Evolutionary conservation across 2,797 vertebrate species (phyloP), one percentile per base, ranked within the genome.

Genomic region (Erithacus rubecula): DNA sequence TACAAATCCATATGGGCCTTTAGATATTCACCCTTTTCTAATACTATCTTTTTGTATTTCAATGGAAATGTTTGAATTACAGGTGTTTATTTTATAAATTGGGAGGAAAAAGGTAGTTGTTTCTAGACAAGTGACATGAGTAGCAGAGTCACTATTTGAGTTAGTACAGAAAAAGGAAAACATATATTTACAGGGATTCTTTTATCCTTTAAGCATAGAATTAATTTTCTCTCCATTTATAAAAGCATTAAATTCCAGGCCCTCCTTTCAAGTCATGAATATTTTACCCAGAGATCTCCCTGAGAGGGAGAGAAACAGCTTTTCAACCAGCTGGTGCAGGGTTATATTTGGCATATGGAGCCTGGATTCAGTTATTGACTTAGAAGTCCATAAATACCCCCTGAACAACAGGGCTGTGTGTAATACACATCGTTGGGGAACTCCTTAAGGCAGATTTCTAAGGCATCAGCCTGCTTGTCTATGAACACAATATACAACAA

Each of bases 281-380:
- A 96, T 98, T 97, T 97, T 96, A 97, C 95, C 96, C 94, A 96
- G 77, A 92, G 49, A 81, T 91, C 71, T 95, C 96, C 97, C 96
- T 96, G 64, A 79, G 96, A 97, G 94, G 91, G 68, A 95, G 60
- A 92, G 86, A 96, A 98, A 96, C 97, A 98, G 97, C 97, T 98
- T 98, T 97, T 89, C 75, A 96, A 96, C 94, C 98, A 98, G 96
- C 97, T 98, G 97, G 97, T 92, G 68, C 85, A 83, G 83, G 77
- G 94, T 94, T 98, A 97, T 97, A 95, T 97, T 97, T 98, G 97
- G 97, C 97, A 97, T 96, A 96, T 88, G 94, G 94, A 97, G 82
- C 68, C 95, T 97, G 91, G 95, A 97, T 97, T 97, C 97, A 95
- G 96, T 95, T 97, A 96, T 97, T 94, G 91, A 95, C 90, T 96